Base-by-base conservation (phyloP, 2,113 vertebrate genomes). In the Panurus biarmicus region DNA sequence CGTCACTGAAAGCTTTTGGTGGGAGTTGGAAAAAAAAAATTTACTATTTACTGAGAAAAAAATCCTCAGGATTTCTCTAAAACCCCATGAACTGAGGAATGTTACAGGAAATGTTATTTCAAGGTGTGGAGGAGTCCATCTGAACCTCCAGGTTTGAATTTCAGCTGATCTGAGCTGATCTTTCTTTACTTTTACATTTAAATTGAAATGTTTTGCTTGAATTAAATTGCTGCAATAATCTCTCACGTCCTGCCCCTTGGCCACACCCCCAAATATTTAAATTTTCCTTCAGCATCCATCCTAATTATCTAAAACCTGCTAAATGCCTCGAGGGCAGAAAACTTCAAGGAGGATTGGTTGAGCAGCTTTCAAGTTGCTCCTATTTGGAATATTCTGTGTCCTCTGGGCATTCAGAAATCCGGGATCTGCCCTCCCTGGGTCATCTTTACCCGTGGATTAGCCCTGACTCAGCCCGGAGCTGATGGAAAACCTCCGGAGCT, bases 201-300 rank as follows among this genome's bases (percentile, higher is more conserved):
- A n/a, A n/a, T n/a, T n/a, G n/a, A n/a, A n/a, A n/a, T n/a, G n/a
- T n/a, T n/a, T n/a, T n/a, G n/a, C n/a, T n/a, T n/a, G n/a, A n/a
- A n/a, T 56, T 66, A 31, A 84, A 50, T 24, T 11, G 1, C 54
- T 10, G 1, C 1, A 1, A 8, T 36, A 3, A 64, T 33, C 23
- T 57, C 50, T 40, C 15, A 2, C 1, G 0, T 73, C 33, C n/a
- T n/a, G 7, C 51, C 61, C 33, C 0, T 29, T 5, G 4, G 47
- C 35, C 31, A 2, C 20, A 2, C 26, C 10, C 31, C 13, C 5
- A 25, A 15, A 40, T n/a, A n/a, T 83, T 51, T 7, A 26, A n/a
- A 25, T 78, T 56, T 56, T 23, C 10, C n/a, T 44, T 44, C 14
- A 57, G 20, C 50, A 10, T 64, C 66, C 35, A 1, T 61, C 44